These are phyloP conservation scores for Malurus splendens DNA, from an alignment of 2,797 vertebrate species.

Conservation along the genomic window DNA sequence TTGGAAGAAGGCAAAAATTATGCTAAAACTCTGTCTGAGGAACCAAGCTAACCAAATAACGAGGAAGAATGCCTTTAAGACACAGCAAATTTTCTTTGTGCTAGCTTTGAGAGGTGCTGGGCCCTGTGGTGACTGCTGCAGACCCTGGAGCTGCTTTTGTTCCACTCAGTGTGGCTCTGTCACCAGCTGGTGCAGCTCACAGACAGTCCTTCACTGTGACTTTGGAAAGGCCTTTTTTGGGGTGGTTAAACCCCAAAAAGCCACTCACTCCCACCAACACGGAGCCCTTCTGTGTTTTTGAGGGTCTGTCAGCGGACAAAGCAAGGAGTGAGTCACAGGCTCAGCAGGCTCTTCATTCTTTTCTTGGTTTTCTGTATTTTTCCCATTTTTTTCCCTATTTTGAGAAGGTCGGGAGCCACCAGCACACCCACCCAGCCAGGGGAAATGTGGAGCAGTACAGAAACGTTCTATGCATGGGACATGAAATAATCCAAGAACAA, in stretches of 20 bases:
- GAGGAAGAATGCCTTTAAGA: neutral
- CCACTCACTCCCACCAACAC: neutral
- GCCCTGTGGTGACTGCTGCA: fast-evolving
- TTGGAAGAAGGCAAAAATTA: neutral
- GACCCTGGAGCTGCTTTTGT: neutral
- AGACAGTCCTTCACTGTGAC: neutral
- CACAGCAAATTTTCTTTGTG: neutral
- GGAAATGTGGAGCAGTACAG: neutral
- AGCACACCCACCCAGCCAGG: neutral
- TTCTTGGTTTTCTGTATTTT: neutral
- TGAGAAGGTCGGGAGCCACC: neutral
- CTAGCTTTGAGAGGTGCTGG: neutral
- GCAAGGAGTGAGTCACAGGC: neutral
- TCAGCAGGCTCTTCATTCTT: neutral
- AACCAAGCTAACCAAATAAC: neutral
- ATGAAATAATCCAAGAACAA: neutral
- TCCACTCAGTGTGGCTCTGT: neutral
- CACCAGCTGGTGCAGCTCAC: neutral
- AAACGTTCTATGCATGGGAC: fast-evolving
- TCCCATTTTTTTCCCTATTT: neutral
- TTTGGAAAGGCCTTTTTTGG: neutral
- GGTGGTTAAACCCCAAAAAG: neutral
- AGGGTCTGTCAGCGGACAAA: neutral
- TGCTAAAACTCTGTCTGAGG: neutral
- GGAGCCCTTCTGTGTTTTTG: neutral